Evolutionary conservation across 2,113 vertebrate genomes (phyloP), one percentile per base, ranked within the genome.

Genomic region (Saccopteryx leptura): DNA sequence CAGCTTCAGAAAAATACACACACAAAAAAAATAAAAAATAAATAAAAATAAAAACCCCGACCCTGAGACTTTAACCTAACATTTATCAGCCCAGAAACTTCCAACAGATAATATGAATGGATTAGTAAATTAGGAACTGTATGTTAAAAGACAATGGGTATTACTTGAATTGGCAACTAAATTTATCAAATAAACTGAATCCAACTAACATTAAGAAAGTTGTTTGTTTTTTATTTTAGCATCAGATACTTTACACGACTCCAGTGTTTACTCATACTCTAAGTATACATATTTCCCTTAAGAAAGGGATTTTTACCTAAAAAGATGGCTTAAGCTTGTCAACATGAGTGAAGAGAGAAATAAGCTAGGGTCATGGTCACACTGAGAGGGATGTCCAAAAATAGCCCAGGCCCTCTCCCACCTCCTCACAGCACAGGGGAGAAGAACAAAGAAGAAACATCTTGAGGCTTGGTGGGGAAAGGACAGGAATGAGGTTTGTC

Each of bases 331-430:
- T 91, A 83, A 65, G 71, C 71, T 80, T 50, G 24, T 93, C 69
- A 95, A 89, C 52, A 63, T 24, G 50, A 94, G 13, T 86, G 56
- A 96, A 93, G 10, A 76, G 78, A 92, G 58, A 87, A 93, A 76
- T 87, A 92, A 95, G 54, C n/a, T 71, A 13, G 48, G 65, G 56
- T 33, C 79, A 91, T 54, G 52, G 21, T 81, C 81, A 93, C 19
- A 91, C 1, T 63, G 63, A 88, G 23, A 95, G 12, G 14, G 26
- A 68, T 56, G 91, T 13, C 46, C 50, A 56, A 50, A 96, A 88
- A 92, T 46, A 95, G 72, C 46, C 28, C 75, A 83, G 86, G n/a
- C 26, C 72, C 65, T 33, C 39, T 93, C 58, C 83, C 8, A 90
- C 24, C 28, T 88, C 54, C 74, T 93, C 75, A n/a, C 80, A 66